Evolutionary conservation across 2,797 vertebrate genomes (phyloP), one percentile per base, ranked within the genome.

Genomic region (Urocyon cinereoargenteus): DNA sequence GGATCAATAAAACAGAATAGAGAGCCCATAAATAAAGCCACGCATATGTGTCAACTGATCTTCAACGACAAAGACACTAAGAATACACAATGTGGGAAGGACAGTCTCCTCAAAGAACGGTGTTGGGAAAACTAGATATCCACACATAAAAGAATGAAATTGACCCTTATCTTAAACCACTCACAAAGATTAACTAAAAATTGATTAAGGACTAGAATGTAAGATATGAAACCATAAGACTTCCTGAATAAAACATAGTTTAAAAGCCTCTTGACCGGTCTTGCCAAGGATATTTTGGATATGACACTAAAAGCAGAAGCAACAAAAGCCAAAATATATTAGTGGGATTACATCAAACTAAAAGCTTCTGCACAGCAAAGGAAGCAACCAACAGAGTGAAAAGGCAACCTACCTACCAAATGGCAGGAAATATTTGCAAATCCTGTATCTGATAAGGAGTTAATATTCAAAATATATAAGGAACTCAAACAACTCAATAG

Each of bases 351-450:
- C 36, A 49, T 68, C 61, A 79, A 70, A 51, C 16, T 70, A 61
- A 78, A 87, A 70, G 15, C 31, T 61, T 49, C 31, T 61, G 1
- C 34, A 61, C 5, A 51, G 28, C 15, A 70, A 70, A 81, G 31
- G 22, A 51, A 40, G 12, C 13, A 53, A 34, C 34, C 36, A 19
- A 28, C 53, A 62, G 53, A 66, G 24, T 28, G n/a, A 77, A 93
- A 72, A 70, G 12, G 3, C 8, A 51, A 31, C 31, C 31, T 70
- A 51, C 24, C 31, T 70, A 61, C 1, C 11, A 79, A 26, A 45
- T 86, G 59, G 81, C 28, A 81, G 73, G 81, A 79, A 87, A 51
- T 87, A 79, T 61, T 93, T 86, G 24, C 24, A 87, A 79, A 34
- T 34, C 62, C 16, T 51, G 9, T 28, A 31, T 51, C 15, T 49